phyloP scores from a whole-genome alignment of 2,888 invertebrate genomes.

The Stenchaetothrips biformis region DNA sequence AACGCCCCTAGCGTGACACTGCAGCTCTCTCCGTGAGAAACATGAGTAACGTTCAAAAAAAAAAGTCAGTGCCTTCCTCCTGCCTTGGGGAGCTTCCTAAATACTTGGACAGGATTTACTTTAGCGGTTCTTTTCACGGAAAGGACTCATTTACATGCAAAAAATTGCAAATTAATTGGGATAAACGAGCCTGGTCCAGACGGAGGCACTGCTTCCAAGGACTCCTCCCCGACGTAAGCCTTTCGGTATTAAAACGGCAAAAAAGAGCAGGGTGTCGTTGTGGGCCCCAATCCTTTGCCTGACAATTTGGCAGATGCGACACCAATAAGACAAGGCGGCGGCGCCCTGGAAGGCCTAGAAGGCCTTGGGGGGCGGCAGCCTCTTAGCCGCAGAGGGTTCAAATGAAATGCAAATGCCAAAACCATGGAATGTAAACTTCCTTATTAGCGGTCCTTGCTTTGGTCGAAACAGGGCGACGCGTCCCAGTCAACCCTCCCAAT shows the following conservation, averaged over 20 bases:
- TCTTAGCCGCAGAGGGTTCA: background rate
- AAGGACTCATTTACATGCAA: background rate
- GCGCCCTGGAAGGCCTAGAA: background rate
- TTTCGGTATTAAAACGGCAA: background rate
- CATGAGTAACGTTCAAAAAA: background rate
- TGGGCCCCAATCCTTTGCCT: background rate
- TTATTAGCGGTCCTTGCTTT: background rate
- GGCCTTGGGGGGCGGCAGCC: background rate
- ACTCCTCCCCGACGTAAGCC: background rate
- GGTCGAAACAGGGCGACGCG: background rate
- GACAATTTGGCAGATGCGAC: slow-evolving; percentile 22
- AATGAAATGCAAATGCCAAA: slow-evolving; percentile 17
- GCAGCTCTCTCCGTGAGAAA: too few species aligned
- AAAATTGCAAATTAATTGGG: slow-evolving; percentile 15
- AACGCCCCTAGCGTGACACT: too few species aligned
- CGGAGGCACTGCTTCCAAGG: background rate
- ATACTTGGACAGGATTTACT: background rate
- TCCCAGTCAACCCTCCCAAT: background rate
- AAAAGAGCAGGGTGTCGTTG: background rate
- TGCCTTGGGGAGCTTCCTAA: background rate
- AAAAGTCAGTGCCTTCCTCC: background rate
- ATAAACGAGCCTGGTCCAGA: background rate
- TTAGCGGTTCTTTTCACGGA: too few species aligned
- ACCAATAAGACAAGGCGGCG: background rate
- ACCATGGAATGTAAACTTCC: slow-evolving; percentile 23